Conservation (phyloP, 2,888 invertebrate genomes). For the Agonopterix arenella region DNA sequence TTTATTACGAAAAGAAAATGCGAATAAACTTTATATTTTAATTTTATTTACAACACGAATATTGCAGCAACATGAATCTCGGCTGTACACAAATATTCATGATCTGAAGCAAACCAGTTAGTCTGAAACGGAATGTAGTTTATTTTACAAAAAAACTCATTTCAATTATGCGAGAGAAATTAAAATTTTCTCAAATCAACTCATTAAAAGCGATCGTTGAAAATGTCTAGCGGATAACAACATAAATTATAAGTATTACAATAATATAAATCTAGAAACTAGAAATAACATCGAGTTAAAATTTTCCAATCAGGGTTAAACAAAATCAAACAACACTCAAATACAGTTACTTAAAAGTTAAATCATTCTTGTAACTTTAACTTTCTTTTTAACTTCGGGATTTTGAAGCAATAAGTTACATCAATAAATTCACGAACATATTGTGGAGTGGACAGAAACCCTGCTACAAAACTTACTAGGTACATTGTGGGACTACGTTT, state of each 20-base stretch:
- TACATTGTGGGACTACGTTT: too few species aligned
- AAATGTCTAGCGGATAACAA: conserved; percentile 10
- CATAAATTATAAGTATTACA: conserved; percentile 12
- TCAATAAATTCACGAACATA: too few species aligned
- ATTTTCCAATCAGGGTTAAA: conserved; percentile 22
- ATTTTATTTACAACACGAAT: conserved; percentile 62
- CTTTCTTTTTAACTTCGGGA: background rate
- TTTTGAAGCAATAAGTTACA: background rate
- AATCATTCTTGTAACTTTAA: background rate
- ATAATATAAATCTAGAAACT: conserved; percentile 16
- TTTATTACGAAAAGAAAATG: conserved; percentile 11
- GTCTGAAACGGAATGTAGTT: conserved; percentile 52
- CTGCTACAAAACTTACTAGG: too few species aligned
- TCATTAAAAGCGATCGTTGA: conserved; percentile 1
- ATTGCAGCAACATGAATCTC: conserved; percentile 54
- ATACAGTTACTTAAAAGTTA: background rate
- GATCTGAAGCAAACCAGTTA: conserved; percentile 26
- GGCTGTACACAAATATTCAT: conserved; percentile 59
- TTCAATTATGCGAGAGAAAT: too few species aligned
- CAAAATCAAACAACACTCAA: conserved; percentile 21
- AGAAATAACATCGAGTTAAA: conserved; percentile 40
- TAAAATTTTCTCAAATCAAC: background rate
- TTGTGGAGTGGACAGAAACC: too few species aligned
- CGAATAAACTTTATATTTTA: conserved; percentile 31
- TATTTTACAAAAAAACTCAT: too few species aligned